A percentile compares a stretch with the other conserved stretches of the same genome.
phyloP scores from a whole-genome alignment of 2,113 vertebrate species.

The Buteo buteo region DNA sequence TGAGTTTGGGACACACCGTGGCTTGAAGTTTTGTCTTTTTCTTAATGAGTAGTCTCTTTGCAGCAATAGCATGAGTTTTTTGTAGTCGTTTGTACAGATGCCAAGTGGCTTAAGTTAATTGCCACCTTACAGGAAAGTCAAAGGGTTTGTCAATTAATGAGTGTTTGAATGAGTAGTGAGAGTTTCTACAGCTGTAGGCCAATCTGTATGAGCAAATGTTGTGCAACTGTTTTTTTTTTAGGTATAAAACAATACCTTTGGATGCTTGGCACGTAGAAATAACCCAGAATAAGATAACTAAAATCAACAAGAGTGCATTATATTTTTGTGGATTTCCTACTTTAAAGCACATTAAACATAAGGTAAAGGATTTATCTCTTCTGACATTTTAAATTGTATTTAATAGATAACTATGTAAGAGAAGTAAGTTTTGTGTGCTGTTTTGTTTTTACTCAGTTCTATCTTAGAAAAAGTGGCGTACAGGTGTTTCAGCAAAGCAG shows the following conservation, averaged over 20 bases:
- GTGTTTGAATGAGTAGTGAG: neutral
- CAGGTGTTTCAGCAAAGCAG: slow-evolving; percentile 97
- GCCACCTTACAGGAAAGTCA: neutral
- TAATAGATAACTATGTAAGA: neutral
- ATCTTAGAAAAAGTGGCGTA: slow-evolving; percentile 88
- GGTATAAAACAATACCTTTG: slow-evolving; percentile 83
- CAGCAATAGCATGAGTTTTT: neutral
- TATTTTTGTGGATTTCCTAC: slow-evolving; percentile 99
- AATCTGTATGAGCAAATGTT: neutral
- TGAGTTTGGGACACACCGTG: neutral
- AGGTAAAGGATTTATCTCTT: slow-evolving; percentile 73
- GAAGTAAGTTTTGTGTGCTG: neutral
- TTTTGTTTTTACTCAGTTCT: slow-evolving; percentile 78
- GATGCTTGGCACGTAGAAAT: slow-evolving; percentile 88
- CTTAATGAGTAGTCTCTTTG: neutral
- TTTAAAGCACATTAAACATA: slow-evolving; percentile 92
- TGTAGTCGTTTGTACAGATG: neutral
- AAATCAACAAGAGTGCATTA: slow-evolving; percentile 80
- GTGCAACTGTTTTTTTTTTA: slow-evolving; percentile 67
- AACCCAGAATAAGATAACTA: slow-evolving; percentile 76
- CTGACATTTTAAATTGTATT: neutral
- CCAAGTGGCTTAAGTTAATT: neutral
- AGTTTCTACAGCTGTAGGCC: neutral
- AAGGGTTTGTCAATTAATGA: neutral
- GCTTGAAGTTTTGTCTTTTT: neutral